phyloP scores from a whole-genome alignment of 1,140 invertebrate genomes.

The Brachystomella parvula region DNA sequence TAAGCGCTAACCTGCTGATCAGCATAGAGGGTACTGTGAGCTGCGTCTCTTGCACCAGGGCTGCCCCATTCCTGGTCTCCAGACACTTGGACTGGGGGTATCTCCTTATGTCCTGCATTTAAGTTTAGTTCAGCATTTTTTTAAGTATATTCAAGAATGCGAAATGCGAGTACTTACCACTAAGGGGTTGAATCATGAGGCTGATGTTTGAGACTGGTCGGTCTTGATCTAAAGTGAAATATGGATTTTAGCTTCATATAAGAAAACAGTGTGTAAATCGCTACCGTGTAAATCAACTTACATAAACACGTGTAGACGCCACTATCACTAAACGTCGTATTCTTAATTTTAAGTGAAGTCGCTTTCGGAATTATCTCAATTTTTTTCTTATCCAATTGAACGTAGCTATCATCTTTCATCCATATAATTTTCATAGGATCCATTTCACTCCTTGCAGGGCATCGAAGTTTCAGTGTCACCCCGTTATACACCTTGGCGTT shows the following conservation, averaged over 20 bases:
- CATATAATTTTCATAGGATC: slow-evolving; percentile 57
- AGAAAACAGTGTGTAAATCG: neutral
- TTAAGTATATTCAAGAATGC: neutral
- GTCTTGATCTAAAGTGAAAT: neutral
- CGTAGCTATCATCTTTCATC: slow-evolving; percentile 65
- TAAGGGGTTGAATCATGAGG: neutral
- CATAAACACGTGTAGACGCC: slow-evolving; percentile 73
- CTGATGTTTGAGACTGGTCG: neutral
- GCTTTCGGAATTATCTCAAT: slow-evolving; percentile 78
- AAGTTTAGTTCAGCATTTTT: neutral
- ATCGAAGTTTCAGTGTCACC: slow-evolving; percentile 80
- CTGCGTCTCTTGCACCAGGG: neutral
- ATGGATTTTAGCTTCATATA: neutral
- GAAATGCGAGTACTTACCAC: neutral
- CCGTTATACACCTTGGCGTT: slow-evolving; percentile 74
- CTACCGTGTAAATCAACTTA: slow-evolving; percentile 40
- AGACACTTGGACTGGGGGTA: neutral
- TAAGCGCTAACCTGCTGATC: neutral
- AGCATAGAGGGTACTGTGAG: neutral
- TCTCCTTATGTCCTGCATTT: neutral
- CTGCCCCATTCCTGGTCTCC: neutral
- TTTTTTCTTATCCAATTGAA: slow-evolving; percentile 55
- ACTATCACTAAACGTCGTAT: slow-evolving; percentile 63
- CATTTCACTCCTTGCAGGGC: slow-evolving; percentile 42
- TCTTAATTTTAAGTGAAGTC: slow-evolving; percentile 71